phyloP scores from a whole-genome alignment of 2,797 vertebrate genomes.

The Rhabdophis nuchalis region DNA sequence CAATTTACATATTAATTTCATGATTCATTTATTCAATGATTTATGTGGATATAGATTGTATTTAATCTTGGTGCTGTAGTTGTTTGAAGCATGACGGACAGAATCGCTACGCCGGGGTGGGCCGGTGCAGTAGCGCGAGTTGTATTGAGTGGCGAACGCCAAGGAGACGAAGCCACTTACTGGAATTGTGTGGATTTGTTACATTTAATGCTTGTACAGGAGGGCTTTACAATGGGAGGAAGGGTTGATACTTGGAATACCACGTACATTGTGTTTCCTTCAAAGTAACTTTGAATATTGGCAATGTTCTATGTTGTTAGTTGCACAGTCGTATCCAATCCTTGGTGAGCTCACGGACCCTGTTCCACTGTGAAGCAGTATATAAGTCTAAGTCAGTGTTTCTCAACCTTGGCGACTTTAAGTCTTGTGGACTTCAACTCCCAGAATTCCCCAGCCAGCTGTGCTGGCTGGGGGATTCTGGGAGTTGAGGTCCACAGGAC shows the following conservation, averaged over 20 bases:
- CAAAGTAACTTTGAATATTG: neutral
- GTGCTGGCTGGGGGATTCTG: too few species aligned
- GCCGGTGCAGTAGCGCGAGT: slow-evolving; percentile 66
- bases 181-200: slow-evolving; percentile 55
- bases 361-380: too few species aligned
- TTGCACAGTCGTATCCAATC: too few species aligned
- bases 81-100: slow-evolving; percentile 78
- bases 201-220: slow-evolving; percentile 46
- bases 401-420: too few species aligned
- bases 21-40: slow-evolving; percentile 92
- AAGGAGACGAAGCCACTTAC: slow-evolving; percentile 21
- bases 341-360: too few species aligned
- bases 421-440: too few species aligned
- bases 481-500: too few species aligned
- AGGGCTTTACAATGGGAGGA: neutral
- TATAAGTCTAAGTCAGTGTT: too few species aligned
- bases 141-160: slow-evolving; percentile 61
- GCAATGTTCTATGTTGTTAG: neutral
- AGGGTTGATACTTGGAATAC: slow-evolving; percentile 32
- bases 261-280: neutral
- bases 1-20: slow-evolving; percentile 96
- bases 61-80: slow-evolving; percentile 81
- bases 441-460: too few species aligned
- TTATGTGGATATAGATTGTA: slow-evolving; percentile 87
- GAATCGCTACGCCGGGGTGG: slow-evolving; percentile 63